Evolutionary conservation across 2,797 vertebrate genomes (phyloP), one percentile per base, ranked within the genome.

Genomic region (Sitta carolinensis): DNA sequence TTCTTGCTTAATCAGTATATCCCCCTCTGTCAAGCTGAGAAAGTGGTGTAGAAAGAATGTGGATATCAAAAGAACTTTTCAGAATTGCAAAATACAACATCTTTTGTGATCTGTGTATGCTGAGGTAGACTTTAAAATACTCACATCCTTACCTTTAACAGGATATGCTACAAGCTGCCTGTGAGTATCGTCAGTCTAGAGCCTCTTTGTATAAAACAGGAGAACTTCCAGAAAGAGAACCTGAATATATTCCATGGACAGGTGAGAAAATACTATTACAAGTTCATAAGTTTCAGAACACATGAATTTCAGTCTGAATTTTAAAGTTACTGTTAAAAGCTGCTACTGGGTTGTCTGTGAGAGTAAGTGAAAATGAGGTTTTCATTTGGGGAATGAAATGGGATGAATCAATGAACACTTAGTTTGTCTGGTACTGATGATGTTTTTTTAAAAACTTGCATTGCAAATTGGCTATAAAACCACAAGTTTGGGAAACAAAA

Each of bases 231-330:
- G 96, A 97, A 70, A 90, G 97, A 36, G 99, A 99, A 80, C 99
- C 98, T 0, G 99, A 99, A 92, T 99, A 99, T 91, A 91, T 99
- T 95, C 99, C 99, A 0, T 99, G 99, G 99, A 99, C 99, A 96
- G 99, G 99, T 99, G 85, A 96, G 80, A 82, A 84, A 43, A 32
- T 21, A 32, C 18, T 72, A 16, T 15, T 63, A 22, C 30, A 51
- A 43, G 9, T 38, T n/a, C 1, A 0, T 63, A 32, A 51, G 16
- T 75, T 85, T 74, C 59, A 62, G 22, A 79, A 45, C 11, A 18
- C 12, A 10, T 21, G 3, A 38, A 80, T 92, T 82, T 85, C 27
- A 52, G 10, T 84, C 25, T 48, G 17, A 70, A 18, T 78, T 29
- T 93, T 85, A 59, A 86, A 67, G n/a, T 76, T 77, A 3, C 17